Conservation (phyloP, 2,113 vertebrate genomes). For the Colius striatus region DNA sequence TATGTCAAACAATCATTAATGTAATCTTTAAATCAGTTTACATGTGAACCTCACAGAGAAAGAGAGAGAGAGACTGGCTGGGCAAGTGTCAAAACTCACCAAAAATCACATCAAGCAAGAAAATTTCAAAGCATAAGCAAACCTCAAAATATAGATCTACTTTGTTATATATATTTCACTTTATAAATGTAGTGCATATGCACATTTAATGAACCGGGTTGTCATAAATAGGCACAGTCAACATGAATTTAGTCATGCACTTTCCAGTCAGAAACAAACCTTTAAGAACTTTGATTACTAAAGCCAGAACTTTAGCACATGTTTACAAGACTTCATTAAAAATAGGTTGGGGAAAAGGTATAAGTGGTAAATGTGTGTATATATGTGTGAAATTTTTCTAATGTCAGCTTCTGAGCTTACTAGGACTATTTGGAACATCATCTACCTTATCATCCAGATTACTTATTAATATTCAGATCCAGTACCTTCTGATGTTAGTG, state of each 20-base stretch:
- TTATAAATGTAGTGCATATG: neutral
- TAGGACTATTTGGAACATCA: neutral
- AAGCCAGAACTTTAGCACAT: neutral
- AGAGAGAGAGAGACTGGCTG: conserved; percentile 67
- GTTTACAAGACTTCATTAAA: neutral
- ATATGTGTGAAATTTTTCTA: neutral
- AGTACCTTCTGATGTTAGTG: neutral
- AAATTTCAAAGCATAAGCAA: conserved; percentile 61
- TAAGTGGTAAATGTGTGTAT: neutral
- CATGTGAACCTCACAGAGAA: conserved; percentile 79
- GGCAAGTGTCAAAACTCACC: conserved; percentile 69
- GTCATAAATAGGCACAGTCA: conserved; percentile 84
- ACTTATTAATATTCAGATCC: neutral
- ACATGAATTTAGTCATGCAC: neutral
- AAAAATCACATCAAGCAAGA: conserved; percentile 68
- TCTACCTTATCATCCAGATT: neutral
- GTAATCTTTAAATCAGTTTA: conserved; percentile 74
- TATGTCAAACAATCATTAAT: conserved; percentile 96
- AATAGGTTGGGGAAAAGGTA: neutral
- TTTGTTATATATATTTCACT: neutral
- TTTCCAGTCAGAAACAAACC: neutral
- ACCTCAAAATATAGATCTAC: conserved; percentile 38
- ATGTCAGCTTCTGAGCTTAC: neutral
- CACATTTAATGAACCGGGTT: conserved; percentile 51
- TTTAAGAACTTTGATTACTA: neutral